Evolutionary conservation across 2,797 vertebrate species (phyloP), one percentile per base, ranked within the genome.

Genomic region (Bovichtus variegatus): DNA sequence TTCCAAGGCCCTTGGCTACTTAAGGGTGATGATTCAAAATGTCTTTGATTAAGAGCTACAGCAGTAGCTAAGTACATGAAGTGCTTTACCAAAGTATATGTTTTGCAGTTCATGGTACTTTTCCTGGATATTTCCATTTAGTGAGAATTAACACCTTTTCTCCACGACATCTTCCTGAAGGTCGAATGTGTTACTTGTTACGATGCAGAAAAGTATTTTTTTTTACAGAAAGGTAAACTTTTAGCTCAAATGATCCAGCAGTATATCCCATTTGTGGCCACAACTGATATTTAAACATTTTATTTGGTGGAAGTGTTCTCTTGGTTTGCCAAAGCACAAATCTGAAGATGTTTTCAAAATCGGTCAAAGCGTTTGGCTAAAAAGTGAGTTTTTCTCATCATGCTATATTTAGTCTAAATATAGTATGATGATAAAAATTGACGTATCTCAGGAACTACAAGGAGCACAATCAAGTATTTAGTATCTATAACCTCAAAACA

Each of bases 11-110:
- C 47, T 34, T 12, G 59, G 41, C 51, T 34, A 46, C 34, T 23
- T 44, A n/a, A 61, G 43, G 12, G 49, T 38, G 60, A 72, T 64
- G 41, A 83, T 68, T 77, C 27, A 27, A 55, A 74, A 57, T 49
- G 31, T 43, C 36, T 12, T 41, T 49, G 41, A 79, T 81, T 71
- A 43, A 29, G 11, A 46, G 65, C 58, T 60, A 46, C 29, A 10
- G 53, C 79, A 76, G 80, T 49, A 69, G 62, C 38, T 49, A 41
- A 70, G 46, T 34, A 55, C 58, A 21, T 12, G 36, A 49, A 27
- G 60, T 46, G 34, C 51, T 63, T 63, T 41, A 23, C 23, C 25
- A 16, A 60, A 54, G 43, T 47, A 18, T 34, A 18, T 23, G n/a
- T 54, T 38, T 44, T 18, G 25, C 31, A 69, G 15, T 50, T 43